Conservation (phyloP, 2,797 vertebrate genomes). For the Platalea minor region DNA sequence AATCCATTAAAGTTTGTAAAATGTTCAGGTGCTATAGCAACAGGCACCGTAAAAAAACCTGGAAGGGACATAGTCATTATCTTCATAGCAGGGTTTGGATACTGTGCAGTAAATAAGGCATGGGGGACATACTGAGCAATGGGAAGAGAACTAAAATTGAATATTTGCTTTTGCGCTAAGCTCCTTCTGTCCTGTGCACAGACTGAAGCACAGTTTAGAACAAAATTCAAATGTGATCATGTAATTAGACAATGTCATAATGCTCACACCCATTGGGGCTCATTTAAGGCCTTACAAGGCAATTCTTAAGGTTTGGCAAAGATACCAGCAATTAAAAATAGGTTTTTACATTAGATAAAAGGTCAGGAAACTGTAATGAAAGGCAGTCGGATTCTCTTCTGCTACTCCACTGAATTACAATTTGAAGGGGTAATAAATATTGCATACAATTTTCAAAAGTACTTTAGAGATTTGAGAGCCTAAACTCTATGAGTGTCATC, state of each 20-base stretch:
- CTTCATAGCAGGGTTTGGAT: constrained; percentile 45
- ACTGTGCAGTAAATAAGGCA: constrained; percentile 51
- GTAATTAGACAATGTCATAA: constrained; percentile 56
- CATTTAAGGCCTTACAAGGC: constrained; percentile 24
- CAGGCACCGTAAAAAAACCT: constrained; percentile 27
- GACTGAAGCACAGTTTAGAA: constrained; percentile 33
- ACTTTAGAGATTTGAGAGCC: constrained; percentile 57
- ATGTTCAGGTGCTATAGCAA: constrained; percentile 56
- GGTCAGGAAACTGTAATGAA: constrained; percentile 57
- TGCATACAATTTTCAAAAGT: constrained; percentile 58
- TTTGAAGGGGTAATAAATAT: constrained; percentile 62
- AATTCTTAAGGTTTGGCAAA: constrained; percentile 62
- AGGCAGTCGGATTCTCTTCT: constrained; percentile 37
- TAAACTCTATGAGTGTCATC: constrained; percentile 13
- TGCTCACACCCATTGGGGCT: constrained; percentile 15
- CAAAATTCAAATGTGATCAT: constrained; percentile 36
- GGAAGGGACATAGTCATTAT: constrained; percentile 49
- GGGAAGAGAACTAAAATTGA: constrained; percentile 50
- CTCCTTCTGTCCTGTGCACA: constrained; percentile 53
- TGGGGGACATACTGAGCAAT: constrained; percentile 51
- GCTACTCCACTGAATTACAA: constrained; percentile 43
- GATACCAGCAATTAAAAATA: constrained; percentile 47
- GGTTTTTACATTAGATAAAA: constrained; percentile 50
- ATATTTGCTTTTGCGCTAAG: constrained; percentile 49
- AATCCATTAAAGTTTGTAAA: constrained; percentile 58